Conservation (phyloP, 2,888 invertebrate species). For the Aphodius sticticus region DNA sequence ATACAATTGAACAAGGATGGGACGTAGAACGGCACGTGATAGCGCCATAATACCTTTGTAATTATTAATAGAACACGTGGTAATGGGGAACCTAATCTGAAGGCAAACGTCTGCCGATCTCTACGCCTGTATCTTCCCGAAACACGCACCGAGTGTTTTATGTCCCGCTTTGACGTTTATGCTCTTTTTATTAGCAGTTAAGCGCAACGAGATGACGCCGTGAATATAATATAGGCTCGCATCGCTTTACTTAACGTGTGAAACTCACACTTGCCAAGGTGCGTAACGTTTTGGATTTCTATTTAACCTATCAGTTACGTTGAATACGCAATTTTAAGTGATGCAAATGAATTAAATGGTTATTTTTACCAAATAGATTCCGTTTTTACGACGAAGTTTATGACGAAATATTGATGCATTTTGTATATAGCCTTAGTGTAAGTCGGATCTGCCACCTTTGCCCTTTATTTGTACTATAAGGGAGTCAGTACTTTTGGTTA, state of each 20-base stretch:
- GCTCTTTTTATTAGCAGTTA: conserved; percentile 59
- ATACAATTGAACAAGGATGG: background rate
- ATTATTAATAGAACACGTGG: conserved; percentile 4
- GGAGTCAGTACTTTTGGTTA: too few species aligned
- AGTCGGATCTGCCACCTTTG: too few species aligned
- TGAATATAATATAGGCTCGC: background rate
- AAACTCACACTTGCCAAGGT: background rate
- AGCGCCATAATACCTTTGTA: conserved; percentile 4
- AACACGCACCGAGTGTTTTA: conserved; percentile 58
- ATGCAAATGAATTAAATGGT: too few species aligned
- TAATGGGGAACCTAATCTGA: background rate
- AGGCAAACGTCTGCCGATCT: conserved; percentile 38
- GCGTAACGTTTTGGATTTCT: background rate
- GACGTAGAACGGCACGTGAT: background rate
- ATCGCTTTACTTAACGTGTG: conserved; percentile 4
- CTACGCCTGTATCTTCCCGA: conserved; percentile 53
- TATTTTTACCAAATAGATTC: too few species aligned
- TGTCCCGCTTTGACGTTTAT: conserved; percentile 56
- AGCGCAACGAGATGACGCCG: conserved; percentile 39
- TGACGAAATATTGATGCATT: too few species aligned
- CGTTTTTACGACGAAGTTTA: too few species aligned
- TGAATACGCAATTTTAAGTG: too few species aligned
- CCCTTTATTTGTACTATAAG: too few species aligned
- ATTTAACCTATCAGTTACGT: too few species aligned
- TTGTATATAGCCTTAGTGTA: too few species aligned